These are phyloP conservation scores for Phytoseiulus persimilis DNA, from an alignment of 2,888 invertebrate species.

Conservation along the genomic window DNA sequence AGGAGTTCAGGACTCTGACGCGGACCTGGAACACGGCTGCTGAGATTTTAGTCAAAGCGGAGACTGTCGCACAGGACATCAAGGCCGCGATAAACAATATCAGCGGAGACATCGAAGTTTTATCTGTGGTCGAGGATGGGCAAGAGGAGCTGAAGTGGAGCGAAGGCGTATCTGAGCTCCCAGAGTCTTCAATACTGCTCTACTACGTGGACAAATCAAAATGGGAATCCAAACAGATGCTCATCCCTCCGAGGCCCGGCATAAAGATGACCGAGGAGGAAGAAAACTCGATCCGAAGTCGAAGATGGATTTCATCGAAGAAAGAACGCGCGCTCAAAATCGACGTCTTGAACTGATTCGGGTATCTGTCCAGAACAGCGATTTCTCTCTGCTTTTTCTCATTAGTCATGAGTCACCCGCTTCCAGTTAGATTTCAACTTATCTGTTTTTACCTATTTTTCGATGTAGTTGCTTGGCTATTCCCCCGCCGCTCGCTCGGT, in stretches of 20 bases:
- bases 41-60: constrained; percentile 17
- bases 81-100: constrained; percentile 7
- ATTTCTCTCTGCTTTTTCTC: not conserved
- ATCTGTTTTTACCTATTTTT: too few relatives aligned
- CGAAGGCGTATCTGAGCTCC: not conserved
- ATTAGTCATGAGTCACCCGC: not conserved
- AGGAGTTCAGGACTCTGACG: constrained; percentile 28
- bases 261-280: constrained; percentile 26
- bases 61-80: not conserved
- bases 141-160: constrained; percentile 32
- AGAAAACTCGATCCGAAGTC: constrained; percentile 32
- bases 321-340: constrained; percentile 36
- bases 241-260: constrained; percentile 17
- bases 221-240: constrained; percentile 30
- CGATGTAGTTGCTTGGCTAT: too few relatives aligned
- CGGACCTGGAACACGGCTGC: constrained; percentile 33
- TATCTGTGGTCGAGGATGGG: not conserved
- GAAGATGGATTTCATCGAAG: constrained; percentile 23
- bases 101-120: constrained; percentile 14
- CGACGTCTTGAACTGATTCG: constrained; percentile 10
- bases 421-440: not conserved
- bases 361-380: not conserved
- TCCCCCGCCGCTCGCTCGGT: too few relatives aligned
- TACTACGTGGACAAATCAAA: constrained; percentile 26
- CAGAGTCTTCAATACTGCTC: not conserved